These are phyloP conservation scores for Mormyrus proboscirostris DNA, from an alignment of 2,797 vertebrate genomes.

Conservation along the genomic window DNA sequence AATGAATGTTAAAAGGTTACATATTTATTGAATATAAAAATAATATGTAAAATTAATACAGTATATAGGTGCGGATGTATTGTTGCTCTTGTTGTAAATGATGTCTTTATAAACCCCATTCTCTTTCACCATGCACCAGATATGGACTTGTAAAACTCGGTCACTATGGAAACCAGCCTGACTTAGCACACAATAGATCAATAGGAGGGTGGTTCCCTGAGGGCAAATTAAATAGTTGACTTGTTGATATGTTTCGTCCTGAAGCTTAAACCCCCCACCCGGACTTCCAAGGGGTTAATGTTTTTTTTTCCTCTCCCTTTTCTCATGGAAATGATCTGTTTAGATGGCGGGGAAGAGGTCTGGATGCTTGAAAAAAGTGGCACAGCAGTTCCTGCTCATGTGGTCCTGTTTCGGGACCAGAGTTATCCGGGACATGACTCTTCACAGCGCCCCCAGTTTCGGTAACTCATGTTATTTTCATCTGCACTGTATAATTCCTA, in stretches of 20 bases:
- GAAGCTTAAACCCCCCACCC: conserved; percentile 60
- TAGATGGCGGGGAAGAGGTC: conserved; percentile 93
- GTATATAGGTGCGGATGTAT: conserved; percentile 18
- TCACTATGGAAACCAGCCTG: conserved; percentile 57
- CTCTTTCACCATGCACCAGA: conserved; percentile 65
- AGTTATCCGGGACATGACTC: conserved; percentile 98
- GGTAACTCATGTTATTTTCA: conserved; percentile 63
- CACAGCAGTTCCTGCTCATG: conserved; percentile 98
- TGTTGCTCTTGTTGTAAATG: conserved; percentile 58
- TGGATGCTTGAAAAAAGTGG: conserved; percentile 89
- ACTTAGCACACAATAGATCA: conserved; percentile 64
- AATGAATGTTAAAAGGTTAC: neutral
- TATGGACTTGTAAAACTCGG: conserved; percentile 71
- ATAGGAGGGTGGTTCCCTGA: conserved; percentile 65
- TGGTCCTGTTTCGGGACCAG: conserved; percentile 99
- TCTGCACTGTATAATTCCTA: neutral
- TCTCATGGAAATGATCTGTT: conserved; percentile 69
- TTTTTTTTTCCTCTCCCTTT: conserved; percentile 50
- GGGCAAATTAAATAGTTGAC: conserved; percentile 63
- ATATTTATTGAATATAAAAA: neutral
- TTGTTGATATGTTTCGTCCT: conserved; percentile 75
- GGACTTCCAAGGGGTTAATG: conserved; percentile 4
- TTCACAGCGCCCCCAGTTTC: conserved; percentile 97
- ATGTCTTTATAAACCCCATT: conserved; percentile 71
- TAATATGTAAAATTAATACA: neutral